These are phyloP conservation scores for Poecilia wingei DNA, from an alignment of 2,797 vertebrate species.

Conservation along the genomic window DNA sequence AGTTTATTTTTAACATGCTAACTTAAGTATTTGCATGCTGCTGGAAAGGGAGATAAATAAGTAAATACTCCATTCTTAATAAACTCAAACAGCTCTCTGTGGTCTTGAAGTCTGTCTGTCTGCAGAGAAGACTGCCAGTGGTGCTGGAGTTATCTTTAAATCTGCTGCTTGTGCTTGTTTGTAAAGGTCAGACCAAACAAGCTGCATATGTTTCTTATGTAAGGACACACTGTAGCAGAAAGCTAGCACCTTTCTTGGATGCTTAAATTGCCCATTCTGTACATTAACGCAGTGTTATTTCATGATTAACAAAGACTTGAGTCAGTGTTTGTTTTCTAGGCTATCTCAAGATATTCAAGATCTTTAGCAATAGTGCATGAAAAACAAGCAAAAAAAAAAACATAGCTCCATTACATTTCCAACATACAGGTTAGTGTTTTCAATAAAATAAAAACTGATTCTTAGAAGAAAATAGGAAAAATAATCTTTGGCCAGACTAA, in stretches of 20 bases:
- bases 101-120: background rate
- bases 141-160: background rate
- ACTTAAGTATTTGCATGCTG: background rate
- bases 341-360: background rate
- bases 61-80: background rate
- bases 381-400: background rate
- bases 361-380: background rate
- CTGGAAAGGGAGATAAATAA: background rate
- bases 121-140: background rate
- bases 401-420: background rate
- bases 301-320: background rate
- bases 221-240: background rate
- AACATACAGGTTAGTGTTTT: background rate
- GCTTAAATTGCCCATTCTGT: background rate
- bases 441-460: background rate
- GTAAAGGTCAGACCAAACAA: constrained; percentile 10
- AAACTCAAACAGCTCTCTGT: background rate
- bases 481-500: background rate
- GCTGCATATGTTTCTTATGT: background rate
- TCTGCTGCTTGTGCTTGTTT: constrained; percentile 7
- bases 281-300: too few species aligned
- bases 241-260: background rate
- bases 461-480: background rate
- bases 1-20: background rate
- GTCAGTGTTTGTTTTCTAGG: background rate